These are phyloP conservation scores for Hylomyscus alleni DNA, from an alignment of 2,797 vertebrate genomes.

Conservation along the genomic window DNA sequence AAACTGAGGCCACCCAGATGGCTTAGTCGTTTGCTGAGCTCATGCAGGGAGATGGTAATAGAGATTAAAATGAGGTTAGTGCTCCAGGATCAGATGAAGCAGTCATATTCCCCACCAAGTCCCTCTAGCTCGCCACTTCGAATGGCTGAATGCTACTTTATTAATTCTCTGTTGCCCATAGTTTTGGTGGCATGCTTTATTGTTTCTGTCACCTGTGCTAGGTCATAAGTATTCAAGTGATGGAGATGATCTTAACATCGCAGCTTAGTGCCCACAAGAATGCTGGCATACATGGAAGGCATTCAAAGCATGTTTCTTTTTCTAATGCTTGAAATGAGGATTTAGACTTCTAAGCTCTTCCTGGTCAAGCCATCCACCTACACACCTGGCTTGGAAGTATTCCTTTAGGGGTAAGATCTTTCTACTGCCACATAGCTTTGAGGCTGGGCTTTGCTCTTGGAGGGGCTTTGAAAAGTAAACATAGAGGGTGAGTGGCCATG, in stretches of 20 bases:
- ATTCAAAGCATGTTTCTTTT: conserved; percentile 9
- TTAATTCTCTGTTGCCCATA: neutral
- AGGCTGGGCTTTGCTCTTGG: conserved; percentile 50
- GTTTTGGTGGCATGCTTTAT: conserved; percentile 36
- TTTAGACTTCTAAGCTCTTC: conserved; percentile 58
- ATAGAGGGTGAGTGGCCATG: conserved; percentile 13
- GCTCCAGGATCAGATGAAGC: conserved; percentile 29
- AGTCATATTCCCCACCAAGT: neutral
- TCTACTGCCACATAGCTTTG: conserved; percentile 41
- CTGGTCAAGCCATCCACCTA: conserved; percentile 51
- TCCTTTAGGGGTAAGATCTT: conserved; percentile 25
- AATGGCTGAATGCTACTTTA: neutral
- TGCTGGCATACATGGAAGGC: conserved; percentile 27
- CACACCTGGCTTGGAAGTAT: conserved; percentile 58
- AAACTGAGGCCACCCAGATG: conserved; percentile 50
- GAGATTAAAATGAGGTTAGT: conserved; percentile 41
- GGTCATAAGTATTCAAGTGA: conserved; percentile 31
- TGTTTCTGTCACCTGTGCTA: conserved; percentile 52
- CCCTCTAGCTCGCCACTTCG: neutral
- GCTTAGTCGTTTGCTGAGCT: conserved; percentile 30
- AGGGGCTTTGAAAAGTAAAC: conserved; percentile 66
- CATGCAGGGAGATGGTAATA: neutral
- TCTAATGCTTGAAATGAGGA: conserved; percentile 39
- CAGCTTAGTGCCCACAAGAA: conserved; percentile 13
- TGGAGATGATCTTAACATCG: conserved; percentile 26